A percentile compares a stretch with the other conserved stretches of the same genome.
phyloP scores from a whole-genome alignment of 1,140 invertebrate genomes.

The Drosophila serrata region DNA sequence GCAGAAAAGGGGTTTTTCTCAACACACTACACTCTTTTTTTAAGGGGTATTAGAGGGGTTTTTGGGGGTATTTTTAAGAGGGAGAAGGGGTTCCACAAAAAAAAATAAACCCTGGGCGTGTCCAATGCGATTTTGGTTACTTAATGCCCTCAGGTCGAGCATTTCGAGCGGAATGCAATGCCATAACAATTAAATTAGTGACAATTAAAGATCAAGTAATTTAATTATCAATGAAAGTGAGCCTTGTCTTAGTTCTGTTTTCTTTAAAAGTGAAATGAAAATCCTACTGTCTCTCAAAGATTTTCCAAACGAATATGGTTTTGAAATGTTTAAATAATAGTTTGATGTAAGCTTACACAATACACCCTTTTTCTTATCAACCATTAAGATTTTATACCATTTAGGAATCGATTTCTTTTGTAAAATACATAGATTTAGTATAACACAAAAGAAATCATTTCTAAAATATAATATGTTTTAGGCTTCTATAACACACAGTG shows the following conservation, averaged over 20 bases:
- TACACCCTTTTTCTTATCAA: too few species aligned
- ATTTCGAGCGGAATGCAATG: slow-evolving; percentile 29
- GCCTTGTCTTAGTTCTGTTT: neutral
- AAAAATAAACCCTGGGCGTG: slow-evolving; percentile 38
- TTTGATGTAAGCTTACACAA: too few species aligned
- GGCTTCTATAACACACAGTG: too few species aligned
- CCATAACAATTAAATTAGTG: slow-evolving; percentile 28
- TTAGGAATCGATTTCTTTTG: too few species aligned
- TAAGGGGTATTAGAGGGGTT: neutral
- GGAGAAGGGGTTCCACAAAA: neutral
- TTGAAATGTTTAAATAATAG: too few species aligned
- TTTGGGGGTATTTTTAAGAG: neutral
- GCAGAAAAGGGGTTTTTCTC: slow-evolving; percentile 8
- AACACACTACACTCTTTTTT: neutral
- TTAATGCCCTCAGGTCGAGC: slow-evolving; percentile 10
- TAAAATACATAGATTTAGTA: too few species aligned
- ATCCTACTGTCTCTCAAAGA: neutral
- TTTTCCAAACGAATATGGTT: too few species aligned
- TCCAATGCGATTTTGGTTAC: slow-evolving; percentile 47
- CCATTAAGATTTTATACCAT: too few species aligned
- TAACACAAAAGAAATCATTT: too few species aligned
- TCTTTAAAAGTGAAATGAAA: neutral
- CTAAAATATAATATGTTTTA: too few species aligned
- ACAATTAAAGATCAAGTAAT: slow-evolving; percentile 17
- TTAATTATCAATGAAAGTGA: neutral